Evolutionary conservation across 2,888 invertebrate species (phyloP).

Genomic region (Rosalia funebris): DNA sequence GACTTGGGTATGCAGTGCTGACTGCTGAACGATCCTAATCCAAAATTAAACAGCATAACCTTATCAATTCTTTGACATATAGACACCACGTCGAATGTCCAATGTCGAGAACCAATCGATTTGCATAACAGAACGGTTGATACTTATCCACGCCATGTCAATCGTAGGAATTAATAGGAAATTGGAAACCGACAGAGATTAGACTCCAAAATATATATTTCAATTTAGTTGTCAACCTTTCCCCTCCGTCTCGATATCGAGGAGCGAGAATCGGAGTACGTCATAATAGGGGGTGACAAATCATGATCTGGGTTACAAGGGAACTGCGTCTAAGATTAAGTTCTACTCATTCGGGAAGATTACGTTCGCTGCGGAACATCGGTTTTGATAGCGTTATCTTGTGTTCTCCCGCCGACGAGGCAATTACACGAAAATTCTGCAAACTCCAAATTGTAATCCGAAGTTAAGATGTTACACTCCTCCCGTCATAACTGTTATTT

Average conservation of each 20-base stretch:
- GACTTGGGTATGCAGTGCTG: too few relatives aligned
- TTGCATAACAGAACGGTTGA: too few relatives aligned
- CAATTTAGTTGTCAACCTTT: slow-evolving; percentile 16
- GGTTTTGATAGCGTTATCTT: slow-evolving; percentile 41
- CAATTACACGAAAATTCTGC: slow-evolving; percentile 20
- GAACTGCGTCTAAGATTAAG: slow-evolving; percentile 54
- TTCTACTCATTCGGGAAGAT: slow-evolving; percentile 53
- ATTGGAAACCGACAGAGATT: slow-evolving; percentile 13
- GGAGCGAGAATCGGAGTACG: slow-evolving; percentile 38
- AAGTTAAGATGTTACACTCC: slow-evolving; percentile 3
- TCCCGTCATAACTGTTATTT: background rate
- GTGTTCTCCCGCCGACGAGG: slow-evolving; percentile 20
- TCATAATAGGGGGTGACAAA: slow-evolving; percentile 57
- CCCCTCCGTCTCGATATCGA: slow-evolving; percentile 7
- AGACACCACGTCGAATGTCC: too few relatives aligned
- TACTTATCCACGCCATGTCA: too few relatives aligned
- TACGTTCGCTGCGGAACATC: slow-evolving; percentile 49
- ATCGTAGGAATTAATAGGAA: slow-evolving; percentile 10
- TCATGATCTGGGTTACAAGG: slow-evolving; percentile 52
- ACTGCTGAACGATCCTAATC: too few relatives aligned
- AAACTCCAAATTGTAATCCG: slow-evolving; percentile 14
- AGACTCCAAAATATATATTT: slow-evolving; percentile 12
- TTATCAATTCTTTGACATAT: too few relatives aligned
- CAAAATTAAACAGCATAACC: too few relatives aligned
- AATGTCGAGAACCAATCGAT: too few relatives aligned